phyloP scores from a whole-genome alignment of 2,797 vertebrate genomes.

The Silurus aristotelis region DNA sequence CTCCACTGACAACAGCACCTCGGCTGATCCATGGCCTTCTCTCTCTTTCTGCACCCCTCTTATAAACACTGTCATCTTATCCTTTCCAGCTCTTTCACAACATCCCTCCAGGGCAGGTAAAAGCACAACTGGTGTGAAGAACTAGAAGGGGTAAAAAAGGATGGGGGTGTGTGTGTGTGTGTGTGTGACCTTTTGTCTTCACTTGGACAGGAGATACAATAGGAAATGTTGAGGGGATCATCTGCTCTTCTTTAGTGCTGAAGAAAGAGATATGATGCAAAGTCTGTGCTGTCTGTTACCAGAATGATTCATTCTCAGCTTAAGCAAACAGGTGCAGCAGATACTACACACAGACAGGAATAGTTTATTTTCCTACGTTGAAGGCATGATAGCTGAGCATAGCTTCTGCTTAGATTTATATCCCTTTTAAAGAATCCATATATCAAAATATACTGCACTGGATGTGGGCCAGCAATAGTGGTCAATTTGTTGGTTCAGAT shows the following conservation, averaged over 20 bases:
- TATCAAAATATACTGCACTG: background rate
- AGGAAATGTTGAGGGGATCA: slow-evolving; percentile 21
- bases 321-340: slow-evolving; percentile 22
- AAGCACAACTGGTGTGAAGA: slow-evolving; percentile 57
- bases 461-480: background rate
- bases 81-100: slow-evolving; percentile 44
- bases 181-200: slow-evolving; percentile 56
- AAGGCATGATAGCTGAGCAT: background rate
- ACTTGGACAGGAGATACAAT: slow-evolving; percentile 36
- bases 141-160: slow-evolving; percentile 26
- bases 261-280: slow-evolving; percentile 19
- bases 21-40: slow-evolving; percentile 55
- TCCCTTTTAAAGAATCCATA: background rate
- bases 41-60: slow-evolving; percentile 47
- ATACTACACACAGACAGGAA: slow-evolving; percentile 19
- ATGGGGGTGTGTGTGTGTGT: too few species aligned
- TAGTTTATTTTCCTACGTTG: background rate
- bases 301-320: slow-evolving; percentile 28
- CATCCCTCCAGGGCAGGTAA: slow-evolving; percentile 60
- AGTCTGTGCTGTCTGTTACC: slow-evolving; percentile 11
- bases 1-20: slow-evolving; percentile 56
- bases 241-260: slow-evolving; percentile 12
- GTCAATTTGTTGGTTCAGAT: background rate
- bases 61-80: slow-evolving; percentile 54
- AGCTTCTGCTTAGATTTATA: slow-evolving; percentile 5